phyloP scores from a whole-genome alignment of 2,797 vertebrate species.

The Somateria mollissima region DNA sequence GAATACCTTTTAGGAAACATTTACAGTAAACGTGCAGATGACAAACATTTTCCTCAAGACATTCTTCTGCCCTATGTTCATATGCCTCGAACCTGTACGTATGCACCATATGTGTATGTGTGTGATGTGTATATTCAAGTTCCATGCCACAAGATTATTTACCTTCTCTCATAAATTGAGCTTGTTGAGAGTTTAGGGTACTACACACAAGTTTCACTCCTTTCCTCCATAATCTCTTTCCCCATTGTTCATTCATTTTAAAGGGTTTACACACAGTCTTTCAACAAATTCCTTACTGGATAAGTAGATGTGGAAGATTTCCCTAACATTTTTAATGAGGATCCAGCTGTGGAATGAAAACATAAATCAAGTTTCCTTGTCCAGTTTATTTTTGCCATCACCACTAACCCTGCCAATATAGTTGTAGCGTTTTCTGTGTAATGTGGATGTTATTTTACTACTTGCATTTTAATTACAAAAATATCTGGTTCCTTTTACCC shows the following conservation, averaged over 20 bases:
- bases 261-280: neutral
- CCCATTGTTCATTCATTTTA: neutral
- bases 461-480: neutral
- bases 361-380: neutral
- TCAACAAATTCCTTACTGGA: neutral
- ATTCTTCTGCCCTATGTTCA: neutral
- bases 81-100: neutral
- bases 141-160: neutral
- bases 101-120: fast-evolving
- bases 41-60: neutral
- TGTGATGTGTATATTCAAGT: neutral
- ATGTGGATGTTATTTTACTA: too few species aligned
- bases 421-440: too few species aligned
- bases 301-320: conserved; percentile 15
- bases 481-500: neutral
- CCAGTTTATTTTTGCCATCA: too few species aligned
- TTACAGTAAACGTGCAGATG: neutral
- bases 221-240: neutral
- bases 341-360: neutral
- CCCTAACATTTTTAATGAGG: neutral
- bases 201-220: neutral
- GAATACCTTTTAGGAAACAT: neutral
- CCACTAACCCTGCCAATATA: too few species aligned
- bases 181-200: neutral
- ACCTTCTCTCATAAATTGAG: neutral